Conservation (phyloP, 2,888 invertebrate species). For the Margaritifera margaritifera region DNA sequence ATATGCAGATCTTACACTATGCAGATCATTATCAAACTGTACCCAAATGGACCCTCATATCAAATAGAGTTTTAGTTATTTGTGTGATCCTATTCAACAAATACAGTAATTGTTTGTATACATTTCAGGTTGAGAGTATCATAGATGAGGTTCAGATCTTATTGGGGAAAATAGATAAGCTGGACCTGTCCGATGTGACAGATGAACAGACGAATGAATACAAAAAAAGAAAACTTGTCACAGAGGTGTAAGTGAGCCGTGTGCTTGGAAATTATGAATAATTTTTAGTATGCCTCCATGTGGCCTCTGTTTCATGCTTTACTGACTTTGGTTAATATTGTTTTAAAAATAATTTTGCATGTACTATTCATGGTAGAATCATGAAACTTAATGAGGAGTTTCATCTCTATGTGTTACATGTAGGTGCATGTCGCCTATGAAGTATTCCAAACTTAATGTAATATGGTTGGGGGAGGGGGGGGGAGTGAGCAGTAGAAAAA, state of each 20-base stretch:
- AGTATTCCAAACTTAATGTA: no score
- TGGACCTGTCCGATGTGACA: conserved; percentile 60
- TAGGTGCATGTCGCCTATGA: no score
- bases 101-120: not conserved
- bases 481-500: no score
- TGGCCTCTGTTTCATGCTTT: not conserved
- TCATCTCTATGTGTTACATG: no score
- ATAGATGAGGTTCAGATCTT: conserved; percentile 80
- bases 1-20: no score
- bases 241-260: conserved; percentile 79
- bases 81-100: not conserved
- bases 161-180: conserved; percentile 79
- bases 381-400: no score
- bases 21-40: no score
- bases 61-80: not conserved
- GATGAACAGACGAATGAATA: conserved; percentile 85
- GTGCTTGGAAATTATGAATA: not conserved
- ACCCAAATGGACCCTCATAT: no score
- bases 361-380: no score
- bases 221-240: conserved; percentile 94
- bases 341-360: no score
- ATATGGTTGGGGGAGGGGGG: no score
- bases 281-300: not conserved
- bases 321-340: not conserved
- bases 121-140: conserved; percentile 57